Percentiles rank a stretch among this genome's conserved stretches.
Conservation (phyloP, 2,797 vertebrate genomes). For the Cercopithecus petaurista region DNA sequence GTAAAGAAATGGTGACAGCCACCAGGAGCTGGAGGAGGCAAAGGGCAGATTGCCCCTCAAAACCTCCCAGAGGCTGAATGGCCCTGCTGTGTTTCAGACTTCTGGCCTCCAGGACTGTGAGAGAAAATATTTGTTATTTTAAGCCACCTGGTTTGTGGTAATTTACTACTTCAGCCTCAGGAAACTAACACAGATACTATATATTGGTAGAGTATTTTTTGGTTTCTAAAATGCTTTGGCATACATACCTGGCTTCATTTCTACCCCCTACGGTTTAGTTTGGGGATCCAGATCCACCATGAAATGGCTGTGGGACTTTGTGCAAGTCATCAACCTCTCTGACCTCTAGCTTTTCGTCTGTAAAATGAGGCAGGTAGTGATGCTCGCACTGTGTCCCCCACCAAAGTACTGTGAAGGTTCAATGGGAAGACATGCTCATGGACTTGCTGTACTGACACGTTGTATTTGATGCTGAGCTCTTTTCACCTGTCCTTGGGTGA, state of each 20-base stretch:
- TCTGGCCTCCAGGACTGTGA: not conserved
- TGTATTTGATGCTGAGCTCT: not conserved
- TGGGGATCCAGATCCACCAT: not conserved
- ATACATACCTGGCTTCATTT: not conserved
- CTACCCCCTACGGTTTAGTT: not conserved
- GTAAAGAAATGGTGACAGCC: not conserved
- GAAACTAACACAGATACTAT: not conserved
- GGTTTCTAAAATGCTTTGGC: not conserved
- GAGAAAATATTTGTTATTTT: not conserved
- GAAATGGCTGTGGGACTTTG: not conserved
- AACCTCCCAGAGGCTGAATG: not conserved
- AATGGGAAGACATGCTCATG: not conserved
- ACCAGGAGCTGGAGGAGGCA: not conserved
- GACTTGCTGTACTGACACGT: not conserved
- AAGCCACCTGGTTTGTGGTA: not conserved
- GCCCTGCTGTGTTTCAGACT: not conserved
- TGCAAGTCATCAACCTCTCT: not conserved
- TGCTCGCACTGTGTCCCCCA: not conserved
- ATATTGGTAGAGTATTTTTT: not conserved
- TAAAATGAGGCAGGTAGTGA: not conserved
- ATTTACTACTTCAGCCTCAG: not conserved
- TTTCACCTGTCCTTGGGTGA: constrained; percentile 1
- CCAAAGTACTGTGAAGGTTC: not conserved
- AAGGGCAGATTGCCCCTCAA: not conserved
- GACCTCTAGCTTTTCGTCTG: not conserved